Evolutionary conservation across 2,797 vertebrate genomes (phyloP), one percentile per base, ranked within the genome.

Genomic region (Xenopus petersii): DNA sequence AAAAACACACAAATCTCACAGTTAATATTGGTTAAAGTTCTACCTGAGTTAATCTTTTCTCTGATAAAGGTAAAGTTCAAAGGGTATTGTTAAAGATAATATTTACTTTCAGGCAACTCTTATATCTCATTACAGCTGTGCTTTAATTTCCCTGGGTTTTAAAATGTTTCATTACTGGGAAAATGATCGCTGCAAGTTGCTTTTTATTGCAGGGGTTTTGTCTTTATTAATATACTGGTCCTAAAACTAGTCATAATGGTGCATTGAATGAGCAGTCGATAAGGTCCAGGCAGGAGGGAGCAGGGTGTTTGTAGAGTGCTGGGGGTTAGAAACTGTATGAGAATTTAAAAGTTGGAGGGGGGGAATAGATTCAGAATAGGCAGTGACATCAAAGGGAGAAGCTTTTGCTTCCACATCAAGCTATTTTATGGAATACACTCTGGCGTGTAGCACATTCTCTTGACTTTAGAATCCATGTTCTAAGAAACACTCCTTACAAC

Each of bases 1-100:
- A 42, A 5, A 42, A 42, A 42, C 1, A 5, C 36, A 42, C 36
- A 42, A 9, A 42, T 42, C 1, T 5, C 3, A 42, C 36, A 1
- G 36, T 42, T 9, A 42, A 42, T 42, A 42, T 64, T 72, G 47
- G 81, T 83, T 85, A 87, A 82, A 83, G 68, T 81, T 83, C 85
- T 75, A 86, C 15, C 67, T 58, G 48, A 79, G 16, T 59, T 81
- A 79, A 80, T 17, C 56, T 79, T 70, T 81, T 63, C 42, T 46
- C 63, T 73, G 21, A 56, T 36, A 73, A 33, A 79, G 65, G 30
- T 12, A 77, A 24, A 68, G 64, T 64, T 51, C 54, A 79, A 68
- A 83, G 64, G 73, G 30, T 21, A 62, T 46, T 81, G 17, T 17
- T 58, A 58, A 9, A 17, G n/a, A 64, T 82, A 81, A 83, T 77